Percentiles rank a stretch among this genome's conserved stretches.
Conservation (phyloP, 2,797 vertebrate genomes). For the Agapornis canus region DNA sequence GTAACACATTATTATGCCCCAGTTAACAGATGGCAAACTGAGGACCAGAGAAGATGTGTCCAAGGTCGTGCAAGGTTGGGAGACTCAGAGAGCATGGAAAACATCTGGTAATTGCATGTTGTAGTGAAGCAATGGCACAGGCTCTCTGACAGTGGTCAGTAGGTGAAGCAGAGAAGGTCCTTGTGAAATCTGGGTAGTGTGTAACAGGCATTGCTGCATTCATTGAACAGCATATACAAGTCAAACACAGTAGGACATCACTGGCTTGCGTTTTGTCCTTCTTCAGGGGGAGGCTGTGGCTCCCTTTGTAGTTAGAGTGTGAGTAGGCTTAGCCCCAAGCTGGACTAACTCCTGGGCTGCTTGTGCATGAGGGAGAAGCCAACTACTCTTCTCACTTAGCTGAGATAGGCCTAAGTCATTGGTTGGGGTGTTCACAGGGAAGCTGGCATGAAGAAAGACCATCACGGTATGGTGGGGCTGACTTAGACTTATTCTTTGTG, state of each 20-base stretch:
- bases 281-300: neutral
- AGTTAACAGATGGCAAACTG: slow-evolving; percentile 63
- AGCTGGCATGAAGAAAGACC: neutral
- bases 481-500: no score
- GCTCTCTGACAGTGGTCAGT: neutral
- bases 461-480: rapidly evolving
- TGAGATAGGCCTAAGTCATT: rapidly evolving
- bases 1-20: slow-evolving; percentile 46
- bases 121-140: neutral
- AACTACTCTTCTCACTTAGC: neutral
- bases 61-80: slow-evolving; percentile 35
- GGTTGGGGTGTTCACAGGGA: rapidly evolving
- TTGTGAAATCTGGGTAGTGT: rapidly evolving
- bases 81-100: neutral
- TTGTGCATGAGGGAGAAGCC: rapidly evolving
- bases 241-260: neutral
- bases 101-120: neutral
- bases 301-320: neutral
- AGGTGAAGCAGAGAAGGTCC: neutral
- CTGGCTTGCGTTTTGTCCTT: neutral
- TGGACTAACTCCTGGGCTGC: neutral
- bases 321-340: neutral
- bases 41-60: slow-evolving; percentile 39
- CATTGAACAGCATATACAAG: neutral
- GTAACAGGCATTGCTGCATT: neutral